phyloP scores from a whole-genome alignment of 2,888 invertebrate species.

The Tuta absoluta region DNA sequence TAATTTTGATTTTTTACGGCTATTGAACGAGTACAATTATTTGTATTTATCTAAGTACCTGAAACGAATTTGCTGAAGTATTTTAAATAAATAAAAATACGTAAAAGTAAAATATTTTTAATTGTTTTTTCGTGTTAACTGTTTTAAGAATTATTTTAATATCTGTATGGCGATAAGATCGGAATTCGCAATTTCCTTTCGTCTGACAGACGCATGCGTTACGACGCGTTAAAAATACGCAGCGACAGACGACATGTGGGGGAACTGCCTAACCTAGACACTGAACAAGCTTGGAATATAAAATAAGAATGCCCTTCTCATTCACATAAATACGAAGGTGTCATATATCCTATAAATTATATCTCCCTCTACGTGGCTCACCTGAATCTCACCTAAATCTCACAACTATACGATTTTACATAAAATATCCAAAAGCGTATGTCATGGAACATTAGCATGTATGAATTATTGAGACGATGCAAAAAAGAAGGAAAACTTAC shows the following conservation, averaged over 20 bases:
- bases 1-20: slow-evolving; percentile 3
- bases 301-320: not conserved
- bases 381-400: slow-evolving; percentile 2
- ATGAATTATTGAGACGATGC: slow-evolving; percentile 55
- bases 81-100: slow-evolving; percentile 61
- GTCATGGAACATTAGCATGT: slow-evolving; percentile 46
- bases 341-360: slow-evolving; percentile 11
- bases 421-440: slow-evolving; percentile 32
- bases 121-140: not conserved
- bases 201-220: too few species aligned
- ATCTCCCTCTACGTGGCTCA: slow-evolving; percentile 5
- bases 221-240: too few species aligned
- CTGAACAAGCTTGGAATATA: not conserved
- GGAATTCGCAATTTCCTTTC: too few species aligned
- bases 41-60: slow-evolving; percentile 38
- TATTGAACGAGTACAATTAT: slow-evolving; percentile 1
- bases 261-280: too few species aligned
- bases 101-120: slow-evolving; percentile 24
- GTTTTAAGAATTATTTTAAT: not conserved
- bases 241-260: too few species aligned
- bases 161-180: too few species aligned
- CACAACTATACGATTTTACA: slow-evolving; percentile 7
- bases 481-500: slow-evolving; percentile 36
- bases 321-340: slow-evolving; percentile 11
- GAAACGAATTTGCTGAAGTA: slow-evolving; percentile 47